Evolutionary conservation across 1,140 invertebrate species (phyloP), one percentile per base, ranked within the genome.

Genomic region (Leptinotarsa undecemlineata): DNA sequence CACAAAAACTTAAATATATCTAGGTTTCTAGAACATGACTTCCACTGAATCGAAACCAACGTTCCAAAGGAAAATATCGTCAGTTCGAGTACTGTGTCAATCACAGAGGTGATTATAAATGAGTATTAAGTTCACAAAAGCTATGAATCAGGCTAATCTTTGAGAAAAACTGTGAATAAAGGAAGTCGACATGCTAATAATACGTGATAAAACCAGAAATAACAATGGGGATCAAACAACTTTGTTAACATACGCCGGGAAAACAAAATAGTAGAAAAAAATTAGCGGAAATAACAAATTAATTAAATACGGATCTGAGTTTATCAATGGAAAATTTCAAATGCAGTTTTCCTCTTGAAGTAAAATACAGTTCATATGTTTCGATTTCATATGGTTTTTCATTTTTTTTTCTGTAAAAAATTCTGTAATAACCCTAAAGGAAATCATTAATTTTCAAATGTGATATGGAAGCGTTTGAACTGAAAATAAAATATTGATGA

Each of bases 11-110:
- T 8, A 15, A 57, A 57, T n/a, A 15, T 20, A 64, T n/a, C 20
- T 64, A 11, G 62, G 62, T 64, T 64, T 64, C 62, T 64, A 20
- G 62, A 20, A 26, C 62, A 26, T n/a, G 62, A 4, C 62, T 21
- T 21, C 20, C 23, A 64, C 15, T 64, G 62, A 26, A 26, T 1
- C 62, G 62, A n/a, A 64, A 23, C 21, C 21, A 21, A 64, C 1
- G 26, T 64, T 57, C 17, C 33, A 11, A 57, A 57, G 51, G 15
- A 57, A 57, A 57, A 57, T 19, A 57, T n/a, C 17, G 17, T 20
- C 63, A 23, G 15, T 64, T 23, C 5, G 60, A 61, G 60, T 21
- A 61, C 17, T 19, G n/a, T 64, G 63, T 17, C 19, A 20, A 64
- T 5, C 63, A 15, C 20, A 64, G 0, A 33, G 15, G 20, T 33